Conservation (phyloP, 2,797 vertebrate genomes). For the Pipistrellus pipistrellus region DNA sequence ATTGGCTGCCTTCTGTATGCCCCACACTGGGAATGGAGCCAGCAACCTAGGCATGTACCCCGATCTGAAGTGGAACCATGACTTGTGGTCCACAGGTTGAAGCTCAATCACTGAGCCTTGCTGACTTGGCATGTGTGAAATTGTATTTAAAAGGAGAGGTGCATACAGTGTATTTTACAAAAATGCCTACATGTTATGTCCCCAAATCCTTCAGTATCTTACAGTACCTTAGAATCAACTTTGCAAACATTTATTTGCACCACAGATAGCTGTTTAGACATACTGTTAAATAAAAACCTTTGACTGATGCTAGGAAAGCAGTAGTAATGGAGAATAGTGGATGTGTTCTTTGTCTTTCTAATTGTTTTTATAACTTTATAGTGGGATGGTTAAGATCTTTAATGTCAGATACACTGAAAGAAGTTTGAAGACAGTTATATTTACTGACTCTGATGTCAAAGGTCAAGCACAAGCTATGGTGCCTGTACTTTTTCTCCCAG, state of each 20-base stretch:
- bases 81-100: no score
- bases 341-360: neutral
- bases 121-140: neutral
- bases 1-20: no score
- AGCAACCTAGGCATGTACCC: no score
- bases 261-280: neutral
- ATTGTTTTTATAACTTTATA: neutral
- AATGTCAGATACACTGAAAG: neutral
- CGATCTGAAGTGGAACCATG: no score
- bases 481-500: slow-evolving; percentile 10
- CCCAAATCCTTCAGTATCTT: neutral
- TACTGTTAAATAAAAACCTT: neutral
- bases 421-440: neutral
- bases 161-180: neutral
- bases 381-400: neutral
- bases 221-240: neutral
- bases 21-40: no score
- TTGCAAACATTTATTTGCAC: neutral
- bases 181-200: neutral
- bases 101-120: no score
- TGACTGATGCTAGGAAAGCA: neutral
- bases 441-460: slow-evolving; percentile 9
- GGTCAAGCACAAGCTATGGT: neutral
- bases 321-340: neutral
- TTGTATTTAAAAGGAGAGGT: neutral